phyloP scores from a whole-genome alignment of 1,140 invertebrate genomes.

The Drosophila sechellia region DNA sequence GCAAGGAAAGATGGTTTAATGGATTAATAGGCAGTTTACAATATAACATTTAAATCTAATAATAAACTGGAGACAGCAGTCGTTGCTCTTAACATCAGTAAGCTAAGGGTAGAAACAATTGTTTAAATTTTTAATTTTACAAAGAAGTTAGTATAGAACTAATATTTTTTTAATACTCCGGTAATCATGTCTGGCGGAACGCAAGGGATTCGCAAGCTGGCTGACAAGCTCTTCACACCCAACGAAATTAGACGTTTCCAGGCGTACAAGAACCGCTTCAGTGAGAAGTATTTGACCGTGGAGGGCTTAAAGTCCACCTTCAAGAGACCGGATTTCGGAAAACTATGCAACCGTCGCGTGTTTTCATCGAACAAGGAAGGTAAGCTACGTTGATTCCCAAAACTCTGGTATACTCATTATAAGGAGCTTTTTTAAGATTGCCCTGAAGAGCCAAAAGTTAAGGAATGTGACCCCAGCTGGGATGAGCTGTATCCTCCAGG shows the following conservation, averaged over 20 bases:
- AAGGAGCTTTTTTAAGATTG: neutral
- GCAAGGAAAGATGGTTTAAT: constrained; percentile 77
- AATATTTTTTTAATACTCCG: neutral
- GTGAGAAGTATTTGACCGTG: constrained; percentile 45
- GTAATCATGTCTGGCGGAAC: constrained; percentile 28
- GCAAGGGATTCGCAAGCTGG: constrained; percentile 40
- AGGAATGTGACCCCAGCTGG: constrained; percentile 30
- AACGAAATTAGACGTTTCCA: constrained; percentile 59
- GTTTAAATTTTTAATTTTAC: neutral
- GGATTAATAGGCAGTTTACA: too few relatives aligned
- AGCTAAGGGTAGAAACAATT: neutral
- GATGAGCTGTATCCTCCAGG: constrained; percentile 13
- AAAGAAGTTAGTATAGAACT: neutral
- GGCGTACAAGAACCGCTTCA: constrained; percentile 35
- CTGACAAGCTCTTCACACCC: constrained; percentile 57
- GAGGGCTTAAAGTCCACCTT: constrained; percentile 33
- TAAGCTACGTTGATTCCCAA: neutral
- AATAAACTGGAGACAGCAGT: neutral
- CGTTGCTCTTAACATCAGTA: neutral
- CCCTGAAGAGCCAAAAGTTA: neutral
- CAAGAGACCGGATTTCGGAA: constrained; percentile 12
- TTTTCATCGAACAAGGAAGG: constrained; percentile 29
- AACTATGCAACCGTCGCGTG: constrained; percentile 31
- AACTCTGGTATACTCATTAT: neutral
- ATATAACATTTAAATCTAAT: neutral